Evolutionary conservation across 2,113 vertebrate species (phyloP).

Genomic region (Calidris pugnax): DNA sequence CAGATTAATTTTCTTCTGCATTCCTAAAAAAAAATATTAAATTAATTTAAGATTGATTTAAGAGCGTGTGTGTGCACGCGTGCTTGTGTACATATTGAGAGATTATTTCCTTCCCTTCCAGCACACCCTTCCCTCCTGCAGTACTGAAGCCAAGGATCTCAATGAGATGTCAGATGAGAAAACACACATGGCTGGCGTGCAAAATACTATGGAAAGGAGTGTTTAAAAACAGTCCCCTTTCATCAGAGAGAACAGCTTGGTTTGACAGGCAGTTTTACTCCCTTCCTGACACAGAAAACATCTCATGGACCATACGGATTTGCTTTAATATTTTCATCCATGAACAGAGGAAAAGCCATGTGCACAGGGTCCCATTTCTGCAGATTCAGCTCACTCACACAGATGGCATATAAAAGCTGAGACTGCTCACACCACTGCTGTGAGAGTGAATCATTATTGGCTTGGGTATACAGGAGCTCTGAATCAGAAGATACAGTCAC

Average conservation of each 20-base stretch:
- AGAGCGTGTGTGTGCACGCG: not conserved
- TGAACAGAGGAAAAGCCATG: slow-evolving; percentile 50
- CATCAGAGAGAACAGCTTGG: slow-evolving; percentile 60
- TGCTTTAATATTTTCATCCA: slow-evolving; percentile 57
- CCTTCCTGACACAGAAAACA: slow-evolving; percentile 47
- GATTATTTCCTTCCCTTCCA: slow-evolving; percentile 29
- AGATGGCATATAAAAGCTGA: slow-evolving; percentile 60
- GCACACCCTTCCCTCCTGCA: slow-evolving; percentile 3
- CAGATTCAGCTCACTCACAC: slow-evolving; percentile 62
- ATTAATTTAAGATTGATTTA: not conserved
- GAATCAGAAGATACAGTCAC: not conserved
- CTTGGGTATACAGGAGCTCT: not conserved
- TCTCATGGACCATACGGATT: slow-evolving; percentile 30
- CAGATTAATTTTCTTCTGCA: not conserved
- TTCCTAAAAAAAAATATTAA: not conserved
- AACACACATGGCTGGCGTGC: slow-evolving; percentile 41
- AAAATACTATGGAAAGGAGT: slow-evolving; percentile 49
- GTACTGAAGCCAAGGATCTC: slow-evolving; percentile 23
- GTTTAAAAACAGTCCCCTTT: slow-evolving; percentile 41
- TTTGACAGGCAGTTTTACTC: slow-evolving; percentile 56
- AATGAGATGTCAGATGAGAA: slow-evolving; percentile 50
- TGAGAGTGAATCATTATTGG: slow-evolving; percentile 64
- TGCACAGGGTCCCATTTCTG: slow-evolving; percentile 23
- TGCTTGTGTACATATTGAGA: slow-evolving; percentile 1
- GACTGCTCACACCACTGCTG: slow-evolving; percentile 63